Base-by-base conservation (phyloP, 2,797 vertebrate genomes). In the Gallinago nigripennis region DNA sequence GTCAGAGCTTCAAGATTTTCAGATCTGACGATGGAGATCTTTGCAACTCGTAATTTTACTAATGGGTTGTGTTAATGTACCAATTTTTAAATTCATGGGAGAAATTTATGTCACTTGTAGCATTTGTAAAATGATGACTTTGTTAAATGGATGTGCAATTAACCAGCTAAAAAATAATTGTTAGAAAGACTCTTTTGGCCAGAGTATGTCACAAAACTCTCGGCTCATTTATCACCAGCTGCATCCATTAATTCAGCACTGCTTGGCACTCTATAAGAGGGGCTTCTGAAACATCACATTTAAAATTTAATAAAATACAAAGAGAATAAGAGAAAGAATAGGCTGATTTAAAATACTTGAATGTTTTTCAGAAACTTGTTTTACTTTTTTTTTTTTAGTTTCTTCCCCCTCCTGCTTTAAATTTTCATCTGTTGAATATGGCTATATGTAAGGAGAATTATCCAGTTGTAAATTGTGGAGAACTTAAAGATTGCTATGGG, bases 131-230 rank as follows among this genome's bases (percentile, higher is more conserved):
- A 96, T 94, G 94, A 97, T 96, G 93, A 91, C 96, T 96, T 97
- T 97, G 85, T 97, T 98, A 97, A 97, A 98, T 97, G 96, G 96
- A 95, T 95, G 81, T 88, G 94, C 96, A 97, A 97, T 98, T 98
- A 98, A 90, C 84, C 82, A 88, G 82, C 93, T 96, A 95, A 96
- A 97, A 97, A 97, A 94, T 95, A 94, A 97, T 97, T 92, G 94
- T 97, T 97, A 96, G 87, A 95, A 96, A 97, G 96, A 92, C 46
- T 97, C 92, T 97, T 97, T 97, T 97, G 94, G 93, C 97, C 96
- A 96, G 88, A 94, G 31, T 94, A 93, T 96, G 87, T 96, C 95
- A 95, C 95, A 92, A 95, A 96, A 90, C 83, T 92, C 91, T 92
- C 61, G 51, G 93, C 88, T 95, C 88, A 93, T 98, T 97, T 96